phyloP scores from a whole-genome alignment of 2,113 vertebrate genomes.

The Brachirus orientalis region DNA sequence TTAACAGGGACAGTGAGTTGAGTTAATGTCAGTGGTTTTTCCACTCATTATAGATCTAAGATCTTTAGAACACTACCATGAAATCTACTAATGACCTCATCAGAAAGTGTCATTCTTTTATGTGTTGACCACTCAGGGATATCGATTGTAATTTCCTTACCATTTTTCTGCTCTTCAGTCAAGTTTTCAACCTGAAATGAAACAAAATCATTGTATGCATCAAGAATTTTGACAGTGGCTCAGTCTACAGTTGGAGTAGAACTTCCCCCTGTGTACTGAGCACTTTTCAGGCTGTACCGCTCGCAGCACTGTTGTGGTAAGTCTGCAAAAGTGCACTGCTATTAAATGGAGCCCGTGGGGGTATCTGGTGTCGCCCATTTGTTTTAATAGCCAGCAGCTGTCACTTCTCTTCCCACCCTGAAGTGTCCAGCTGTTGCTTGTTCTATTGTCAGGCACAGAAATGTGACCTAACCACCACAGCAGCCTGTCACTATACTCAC shows the following conservation, averaged over 20 bases:
- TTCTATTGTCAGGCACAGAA: constrained; percentile 54
- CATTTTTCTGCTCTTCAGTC: constrained; percentile 86
- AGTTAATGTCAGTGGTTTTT: too few species aligned
- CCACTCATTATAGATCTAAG: too few species aligned
- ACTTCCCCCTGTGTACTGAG: too few species aligned
- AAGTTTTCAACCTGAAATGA: constrained; percentile 82
- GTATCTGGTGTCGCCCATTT: constrained; percentile 15
- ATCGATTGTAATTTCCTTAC: constrained; percentile 66
- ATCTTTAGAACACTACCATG: too few species aligned
- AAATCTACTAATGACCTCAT: too few species aligned
- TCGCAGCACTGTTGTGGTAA: constrained; percentile 7
- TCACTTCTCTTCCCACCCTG: constrained; percentile 32
- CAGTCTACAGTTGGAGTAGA: not conserved
- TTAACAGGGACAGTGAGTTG: too few species aligned
- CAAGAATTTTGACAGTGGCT: not conserved
- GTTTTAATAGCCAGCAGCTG: constrained; percentile 67
- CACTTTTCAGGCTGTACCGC: not conserved
- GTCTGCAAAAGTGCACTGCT: constrained; percentile 24
- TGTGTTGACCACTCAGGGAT: too few species aligned
- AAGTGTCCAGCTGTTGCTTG: constrained; percentile 55
- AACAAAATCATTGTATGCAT: not conserved
- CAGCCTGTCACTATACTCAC: not conserved
- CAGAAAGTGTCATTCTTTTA: too few species aligned
- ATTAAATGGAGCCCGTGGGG: not conserved
- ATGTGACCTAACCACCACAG: constrained; percentile 11